These are phyloP conservation scores for Caenorhabditis latens DNA, from an alignment of 1,140 invertebrate species.

Conservation along the genomic window DNA sequence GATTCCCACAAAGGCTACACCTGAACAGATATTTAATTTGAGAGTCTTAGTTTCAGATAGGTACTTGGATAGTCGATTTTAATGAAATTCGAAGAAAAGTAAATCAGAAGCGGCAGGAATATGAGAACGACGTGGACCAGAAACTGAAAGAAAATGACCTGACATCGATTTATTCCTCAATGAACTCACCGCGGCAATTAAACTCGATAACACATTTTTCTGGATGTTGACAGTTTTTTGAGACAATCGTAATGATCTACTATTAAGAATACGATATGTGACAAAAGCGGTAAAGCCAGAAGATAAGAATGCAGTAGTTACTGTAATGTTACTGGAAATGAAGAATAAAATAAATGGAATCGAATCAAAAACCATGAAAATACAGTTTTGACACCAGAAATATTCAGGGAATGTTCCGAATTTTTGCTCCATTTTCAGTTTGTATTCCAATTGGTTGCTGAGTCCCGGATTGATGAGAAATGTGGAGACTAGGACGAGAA, in stretches of 20 bases:
- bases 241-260: not conserved
- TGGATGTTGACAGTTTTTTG: not conserved
- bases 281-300: not conserved
- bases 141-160: not conserved
- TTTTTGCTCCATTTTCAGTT: not conserved
- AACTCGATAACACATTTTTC: not conserved
- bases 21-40: too few species aligned
- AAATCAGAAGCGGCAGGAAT: not conserved
- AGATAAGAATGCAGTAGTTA: not conserved
- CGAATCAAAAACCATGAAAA: constrained; percentile 9
- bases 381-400: not conserved
- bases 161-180: too few species aligned
- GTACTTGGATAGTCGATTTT: not conserved
- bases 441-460: not conserved
- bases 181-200: not conserved
- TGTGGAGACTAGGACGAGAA: not conserved
- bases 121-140: not conserved
- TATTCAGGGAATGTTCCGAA: not conserved
- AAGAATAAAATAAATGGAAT: not conserved
- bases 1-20: not conserved
- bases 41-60: not conserved
- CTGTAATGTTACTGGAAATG: not conserved
- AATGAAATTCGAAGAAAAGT: not conserved
- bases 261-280: not conserved
- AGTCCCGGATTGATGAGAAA: not conserved